These are phyloP conservation scores for Epistrophe eligans DNA, from an alignment of 2,888 invertebrate species.

Conservation along the genomic window DNA sequence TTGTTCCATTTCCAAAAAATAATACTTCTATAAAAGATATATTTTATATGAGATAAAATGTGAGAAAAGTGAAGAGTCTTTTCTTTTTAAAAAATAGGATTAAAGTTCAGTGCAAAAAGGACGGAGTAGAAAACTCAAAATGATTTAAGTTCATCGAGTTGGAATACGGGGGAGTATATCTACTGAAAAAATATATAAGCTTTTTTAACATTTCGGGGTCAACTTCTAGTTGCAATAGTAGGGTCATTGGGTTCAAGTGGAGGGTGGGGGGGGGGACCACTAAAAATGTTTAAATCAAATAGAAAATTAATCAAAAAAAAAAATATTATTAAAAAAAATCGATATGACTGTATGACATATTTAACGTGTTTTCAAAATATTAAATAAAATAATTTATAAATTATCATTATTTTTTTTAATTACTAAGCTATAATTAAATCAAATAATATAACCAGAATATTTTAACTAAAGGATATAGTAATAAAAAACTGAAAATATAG, in stretches of 20 bases:
- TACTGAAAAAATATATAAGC: constrained; percentile 67
- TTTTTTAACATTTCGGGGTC: constrained; percentile 61
- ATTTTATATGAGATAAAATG: constrained; percentile 16
- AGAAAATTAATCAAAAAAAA: constrained; percentile 18
- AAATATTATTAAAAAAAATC: constrained; percentile 34
- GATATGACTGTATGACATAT: constrained; percentile 62
- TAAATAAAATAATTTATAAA: background rate
- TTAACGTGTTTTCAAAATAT: constrained; percentile 25
- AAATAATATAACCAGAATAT: constrained; percentile 22
- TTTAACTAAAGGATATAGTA: constrained; percentile 44
- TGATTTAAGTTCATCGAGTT: constrained; percentile 49
- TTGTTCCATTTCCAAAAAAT: constrained; percentile 33
- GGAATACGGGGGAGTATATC: constrained; percentile 46
- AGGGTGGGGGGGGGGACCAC: constrained; percentile 57
- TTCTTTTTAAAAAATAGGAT: constrained; percentile 42
- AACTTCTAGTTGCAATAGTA: constrained; percentile 67
- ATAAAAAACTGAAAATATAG: constrained; percentile 13
- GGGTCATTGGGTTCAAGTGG: background rate
- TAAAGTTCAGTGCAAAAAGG: constrained; percentile 60
- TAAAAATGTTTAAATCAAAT: constrained; percentile 41
- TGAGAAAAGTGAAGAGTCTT: constrained; percentile 46
- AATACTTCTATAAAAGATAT: background rate
- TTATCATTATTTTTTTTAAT: background rate
- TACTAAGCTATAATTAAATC: background rate
- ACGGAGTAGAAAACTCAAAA: constrained; percentile 63